Evolutionary conservation across 2,113 vertebrate species (phyloP).

Genomic region (Lampris megalopsis): DNA sequence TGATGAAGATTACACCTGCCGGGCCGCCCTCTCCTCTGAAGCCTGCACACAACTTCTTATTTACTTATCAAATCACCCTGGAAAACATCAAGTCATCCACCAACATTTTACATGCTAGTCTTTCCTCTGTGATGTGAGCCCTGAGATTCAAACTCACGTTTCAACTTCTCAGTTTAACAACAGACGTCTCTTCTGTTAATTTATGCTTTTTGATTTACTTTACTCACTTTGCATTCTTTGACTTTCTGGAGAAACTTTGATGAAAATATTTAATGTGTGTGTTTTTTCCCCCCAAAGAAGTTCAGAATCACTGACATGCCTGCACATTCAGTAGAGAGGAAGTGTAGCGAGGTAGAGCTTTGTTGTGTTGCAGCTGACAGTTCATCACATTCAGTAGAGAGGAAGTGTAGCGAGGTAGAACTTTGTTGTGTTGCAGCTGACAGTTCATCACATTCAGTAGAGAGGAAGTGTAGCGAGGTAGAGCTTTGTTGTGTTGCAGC

Average conservation of each 20-base stretch:
- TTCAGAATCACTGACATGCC: not conserved
- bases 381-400: no score
- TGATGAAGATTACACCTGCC: no score
- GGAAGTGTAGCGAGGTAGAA: not conserved
- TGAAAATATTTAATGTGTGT: slow-evolving; percentile 12
- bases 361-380: not conserved
- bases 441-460: no score
- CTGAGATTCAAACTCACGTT: no score
- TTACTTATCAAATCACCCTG: no score
- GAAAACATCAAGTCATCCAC: no score
- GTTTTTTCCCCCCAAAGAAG: not conserved
- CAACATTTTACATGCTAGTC: no score
- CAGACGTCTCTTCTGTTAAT: not conserved
- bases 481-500: not conserved
- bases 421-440: not conserved
- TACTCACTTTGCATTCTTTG: slow-evolving; percentile 1
- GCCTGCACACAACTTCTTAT: no score
- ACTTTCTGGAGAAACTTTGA: slow-evolving; percentile 15
- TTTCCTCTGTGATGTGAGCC: no score
- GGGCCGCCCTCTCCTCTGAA: no score
- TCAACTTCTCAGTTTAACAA: not conserved
- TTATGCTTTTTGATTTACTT: not conserved
- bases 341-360: not conserved
- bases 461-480: not conserved
- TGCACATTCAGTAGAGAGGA: not conserved